Conservation (phyloP, 2,888 invertebrate genomes). For the Lithophane ornitopus region DNA sequence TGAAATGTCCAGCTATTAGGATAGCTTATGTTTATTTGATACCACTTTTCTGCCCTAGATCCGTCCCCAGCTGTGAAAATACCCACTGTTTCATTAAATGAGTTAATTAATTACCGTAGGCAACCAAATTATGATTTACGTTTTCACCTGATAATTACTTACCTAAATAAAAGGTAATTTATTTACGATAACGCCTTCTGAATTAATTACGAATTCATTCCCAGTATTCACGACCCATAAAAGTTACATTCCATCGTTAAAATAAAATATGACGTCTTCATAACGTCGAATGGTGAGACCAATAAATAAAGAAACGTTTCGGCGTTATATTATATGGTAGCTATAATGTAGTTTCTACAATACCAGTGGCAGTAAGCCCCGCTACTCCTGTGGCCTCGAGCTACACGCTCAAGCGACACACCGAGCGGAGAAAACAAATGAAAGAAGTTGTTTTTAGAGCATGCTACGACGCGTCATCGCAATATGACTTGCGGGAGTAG, state of each 20-base stretch:
- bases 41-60: neutral
- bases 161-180: conserved; percentile 19
- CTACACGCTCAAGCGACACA: too few relatives aligned
- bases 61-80: neutral
- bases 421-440: too few relatives aligned
- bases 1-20: neutral
- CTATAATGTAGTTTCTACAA: neutral
- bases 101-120: neutral
- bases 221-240: conserved; percentile 33
- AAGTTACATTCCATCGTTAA: conserved; percentile 29
- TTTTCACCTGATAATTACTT: neutral
- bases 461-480: too few relatives aligned
- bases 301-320: conserved; percentile 16
- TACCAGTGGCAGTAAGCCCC: neutral
- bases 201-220: conserved; percentile 13
- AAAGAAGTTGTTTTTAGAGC: too few relatives aligned
- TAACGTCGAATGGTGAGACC: conserved; percentile 12
- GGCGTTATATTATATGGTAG: neutral
- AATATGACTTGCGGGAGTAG: too few relatives aligned
- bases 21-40: neutral
- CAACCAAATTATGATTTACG: conserved; percentile 10
- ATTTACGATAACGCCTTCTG: conserved; percentile 13
- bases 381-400: neutral
- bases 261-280: conserved; percentile 41
- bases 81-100: neutral